Percentiles rank a stretch among this genome's conserved stretches.
Conservation (phyloP, 2,113 vertebrate genomes). For the Phyllopteryx taeniolatus region DNA sequence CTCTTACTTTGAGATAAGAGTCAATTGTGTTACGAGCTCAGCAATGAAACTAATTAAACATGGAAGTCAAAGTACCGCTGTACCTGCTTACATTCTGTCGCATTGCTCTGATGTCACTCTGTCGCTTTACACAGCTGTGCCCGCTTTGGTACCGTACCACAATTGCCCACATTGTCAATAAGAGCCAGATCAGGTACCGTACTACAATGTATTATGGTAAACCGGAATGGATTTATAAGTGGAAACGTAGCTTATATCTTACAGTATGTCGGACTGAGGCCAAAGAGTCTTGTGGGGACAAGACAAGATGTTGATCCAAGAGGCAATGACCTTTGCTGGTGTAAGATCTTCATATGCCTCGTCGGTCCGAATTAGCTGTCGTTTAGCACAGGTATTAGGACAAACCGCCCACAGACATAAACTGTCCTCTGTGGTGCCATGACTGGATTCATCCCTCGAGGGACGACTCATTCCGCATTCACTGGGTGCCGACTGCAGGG, state of each 20-base stretch:
- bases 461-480: background rate
- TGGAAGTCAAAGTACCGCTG: too few relatives aligned
- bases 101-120: too few relatives aligned
- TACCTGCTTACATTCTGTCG: too few relatives aligned
- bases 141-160: background rate
- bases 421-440: conserved; percentile 33
- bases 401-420: conserved; percentile 29
- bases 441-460: conserved; percentile 19
- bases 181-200: background rate
- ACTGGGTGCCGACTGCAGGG: background rate
- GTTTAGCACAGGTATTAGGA: conserved; percentile 7
- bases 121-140: too few relatives aligned
- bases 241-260: too few relatives aligned
- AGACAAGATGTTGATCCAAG: conserved; percentile 9
- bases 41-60: background rate
- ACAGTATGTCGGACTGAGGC: background rate
- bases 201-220: background rate
- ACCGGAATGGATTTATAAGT: background rate
- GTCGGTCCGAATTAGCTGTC: conserved; percentile 33
- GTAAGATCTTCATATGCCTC: conserved; percentile 21
- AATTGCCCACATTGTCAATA: background rate
- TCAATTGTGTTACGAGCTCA: background rate
- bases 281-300: background rate
- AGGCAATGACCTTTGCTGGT: background rate
- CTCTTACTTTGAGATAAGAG: background rate